Evolutionary conservation across 2,113 vertebrate genomes (phyloP), one percentile per base, ranked within the genome.

Genomic region (Spea bombifrons): DNA sequence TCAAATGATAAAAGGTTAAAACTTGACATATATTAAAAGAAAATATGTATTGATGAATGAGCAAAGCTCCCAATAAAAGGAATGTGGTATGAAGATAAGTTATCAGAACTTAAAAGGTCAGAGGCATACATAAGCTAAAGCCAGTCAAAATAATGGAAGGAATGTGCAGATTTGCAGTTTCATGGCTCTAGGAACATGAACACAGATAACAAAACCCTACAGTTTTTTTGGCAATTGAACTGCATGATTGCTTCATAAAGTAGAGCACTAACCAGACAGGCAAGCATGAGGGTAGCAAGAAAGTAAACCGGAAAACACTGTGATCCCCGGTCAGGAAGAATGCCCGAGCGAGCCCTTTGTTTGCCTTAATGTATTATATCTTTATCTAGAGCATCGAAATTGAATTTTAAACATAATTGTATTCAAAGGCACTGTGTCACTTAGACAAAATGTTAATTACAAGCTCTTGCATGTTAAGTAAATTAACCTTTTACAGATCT

Each of bases 101-200:
- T 78, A 72, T 65, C 76, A 78, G 61, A 30, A 12, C 59, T 71
- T 13, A 64, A 55, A 57, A 74, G 30, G 46, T n/a, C 49, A 71
- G 69, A 71, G 49, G 44, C 15, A 55, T 15, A 76, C 75, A 69
- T 69, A 52, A 30, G 76, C 50, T 43, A 72, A 17, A 79, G 10
- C 50, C 49, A 50, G 53, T 79, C 8, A 48, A 48, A 73, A 53
- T 66, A 79, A 55, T 43, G 67, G 43, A 49, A 68, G 71, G 71
- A 80, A 80, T 80, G 68, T 74, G 77, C 77, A 79, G 59, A 63
- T 57, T 53, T 59, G 70, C 77, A 79, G 55, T 79, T 79, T 79
- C 50, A 44, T 43, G 10, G n/a, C 64, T 79, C n/a, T 47, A 17
- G 61, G 55, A 79, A 57, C 63, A 73, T 73, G 70, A 66, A 55